phyloP scores from a whole-genome alignment of 2,888 invertebrate species.

The Peribatodes rhomboidaria region DNA sequence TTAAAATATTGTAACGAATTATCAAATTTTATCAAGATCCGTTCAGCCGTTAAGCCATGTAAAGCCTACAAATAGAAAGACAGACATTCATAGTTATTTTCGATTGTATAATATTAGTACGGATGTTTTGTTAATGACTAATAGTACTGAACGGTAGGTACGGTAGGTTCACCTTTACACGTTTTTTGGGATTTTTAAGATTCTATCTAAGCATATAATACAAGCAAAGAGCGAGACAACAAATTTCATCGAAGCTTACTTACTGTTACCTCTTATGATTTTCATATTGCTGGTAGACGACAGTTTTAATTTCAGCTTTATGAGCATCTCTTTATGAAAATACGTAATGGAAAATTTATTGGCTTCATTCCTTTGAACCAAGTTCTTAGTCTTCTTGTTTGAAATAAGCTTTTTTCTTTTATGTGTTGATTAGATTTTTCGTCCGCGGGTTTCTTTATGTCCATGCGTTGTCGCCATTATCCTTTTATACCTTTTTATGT shows the following conservation, averaged over 20 bases:
- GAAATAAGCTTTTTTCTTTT: slow-evolving; percentile 23
- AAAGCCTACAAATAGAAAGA: too few relatives aligned
- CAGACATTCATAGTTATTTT: too few relatives aligned
- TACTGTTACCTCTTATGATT: slow-evolving; percentile 15
- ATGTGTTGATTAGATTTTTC: slow-evolving; percentile 18
- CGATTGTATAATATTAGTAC: too few relatives aligned
- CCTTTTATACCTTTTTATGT: slow-evolving; percentile 22
- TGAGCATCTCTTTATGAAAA: slow-evolving; percentile 31
- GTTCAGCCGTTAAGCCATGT: too few relatives aligned
- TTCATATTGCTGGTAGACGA: slow-evolving; percentile 27
- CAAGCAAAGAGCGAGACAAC: too few relatives aligned
- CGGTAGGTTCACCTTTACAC: too few relatives aligned
- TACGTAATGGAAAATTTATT: slow-evolving; percentile 33
- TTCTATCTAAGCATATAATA: too few relatives aligned
- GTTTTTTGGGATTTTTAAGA: too few relatives aligned
- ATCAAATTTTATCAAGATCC: too few relatives aligned
- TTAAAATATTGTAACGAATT: too few relatives aligned
- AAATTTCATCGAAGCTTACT: neutral
- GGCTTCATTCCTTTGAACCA: slow-evolving; percentile 30
- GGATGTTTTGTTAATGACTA: too few relatives aligned
- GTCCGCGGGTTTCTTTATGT: slow-evolving; percentile 12
- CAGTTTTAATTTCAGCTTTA: slow-evolving; percentile 36
- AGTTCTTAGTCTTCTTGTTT: slow-evolving; percentile 13
- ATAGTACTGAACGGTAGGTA: too few relatives aligned
- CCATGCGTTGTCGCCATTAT: slow-evolving; percentile 15